These are phyloP conservation scores for Ctenosaura bakeri DNA, from an alignment of 2,797 vertebrate species.

Conservation along the genomic window DNA sequence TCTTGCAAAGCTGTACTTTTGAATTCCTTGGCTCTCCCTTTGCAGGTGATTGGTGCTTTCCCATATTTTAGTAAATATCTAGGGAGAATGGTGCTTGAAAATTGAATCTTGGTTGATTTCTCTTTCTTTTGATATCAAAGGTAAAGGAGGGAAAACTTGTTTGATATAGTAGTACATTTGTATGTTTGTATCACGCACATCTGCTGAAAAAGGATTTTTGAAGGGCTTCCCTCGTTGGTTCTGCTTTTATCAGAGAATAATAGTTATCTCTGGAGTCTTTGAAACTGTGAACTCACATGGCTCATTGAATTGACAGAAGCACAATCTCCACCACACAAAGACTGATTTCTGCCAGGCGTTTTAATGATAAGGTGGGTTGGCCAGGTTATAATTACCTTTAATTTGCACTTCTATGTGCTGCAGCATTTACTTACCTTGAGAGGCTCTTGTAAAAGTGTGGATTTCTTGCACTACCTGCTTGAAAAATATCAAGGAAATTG, in stretches of 20 bases:
- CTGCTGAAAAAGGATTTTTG: not conserved
- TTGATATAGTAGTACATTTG: not conserved
- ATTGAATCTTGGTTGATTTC: conserved; percentile 11
- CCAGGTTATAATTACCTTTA: conserved; percentile 71
- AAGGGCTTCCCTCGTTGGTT: conserved; percentile 4
- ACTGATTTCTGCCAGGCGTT: conserved; percentile 51
- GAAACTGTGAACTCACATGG: conserved; percentile 22
- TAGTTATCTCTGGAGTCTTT: conserved; percentile 28
- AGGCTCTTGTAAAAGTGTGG: conserved; percentile 55
- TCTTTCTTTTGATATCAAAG: fast-evolving
- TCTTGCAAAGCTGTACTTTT: no score
- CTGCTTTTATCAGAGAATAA: conserved; percentile 35
- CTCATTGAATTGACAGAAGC: conserved; percentile 35
- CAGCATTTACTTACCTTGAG: conserved; percentile 63
- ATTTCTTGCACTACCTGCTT: conserved; percentile 38
- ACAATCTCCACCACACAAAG: conserved; percentile 31
- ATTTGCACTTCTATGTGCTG: conserved; percentile 64
- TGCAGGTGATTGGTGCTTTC: no score
- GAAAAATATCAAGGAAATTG: conserved; percentile 65
- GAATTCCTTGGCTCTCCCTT: no score
- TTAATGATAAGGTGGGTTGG: conserved; percentile 61
- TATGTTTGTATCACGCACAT: not conserved
- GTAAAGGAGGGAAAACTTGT: not conserved
- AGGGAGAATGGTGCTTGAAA: no score
- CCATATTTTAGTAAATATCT: no score